A percentile compares a stretch with the other conserved stretches of the same genome.
These are phyloP conservation scores for Rhinoderma darwinii DNA, from an alignment of 2,113 vertebrate species.

Conservation along the genomic window DNA sequence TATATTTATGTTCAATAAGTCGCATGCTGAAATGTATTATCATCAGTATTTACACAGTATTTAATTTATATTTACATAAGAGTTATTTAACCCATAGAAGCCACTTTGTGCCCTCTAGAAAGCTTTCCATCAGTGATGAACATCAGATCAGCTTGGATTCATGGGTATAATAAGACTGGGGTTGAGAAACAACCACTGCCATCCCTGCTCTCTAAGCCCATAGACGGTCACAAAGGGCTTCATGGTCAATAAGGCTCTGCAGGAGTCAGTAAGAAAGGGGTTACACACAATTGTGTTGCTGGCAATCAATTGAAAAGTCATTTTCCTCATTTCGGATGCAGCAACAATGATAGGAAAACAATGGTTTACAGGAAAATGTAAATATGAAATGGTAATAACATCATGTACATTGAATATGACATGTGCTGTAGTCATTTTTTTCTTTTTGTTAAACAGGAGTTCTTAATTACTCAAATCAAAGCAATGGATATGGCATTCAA, in stretches of 20 bases:
- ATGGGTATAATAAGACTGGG: neutral
- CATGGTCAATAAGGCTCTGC: conserved; percentile 57
- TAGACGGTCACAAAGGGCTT: conserved; percentile 33
- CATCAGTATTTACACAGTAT: conserved; percentile 81
- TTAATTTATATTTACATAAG: conserved; percentile 72
- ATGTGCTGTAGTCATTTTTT: conserved; percentile 33
- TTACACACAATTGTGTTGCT: conserved; percentile 53
- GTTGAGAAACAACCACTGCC: neutral
- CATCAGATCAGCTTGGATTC: neutral
- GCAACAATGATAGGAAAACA: conserved; percentile 51
- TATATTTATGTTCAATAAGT: conserved; percentile 74
- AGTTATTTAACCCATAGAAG: conserved; percentile 67
- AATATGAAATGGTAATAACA: conserved; percentile 47
- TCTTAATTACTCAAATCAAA: conserved; percentile 54
- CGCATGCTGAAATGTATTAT: conserved; percentile 84
- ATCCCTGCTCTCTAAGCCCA: conserved; percentile 7
- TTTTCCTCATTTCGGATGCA: conserved; percentile 38
- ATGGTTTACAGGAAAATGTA: conserved; percentile 31
- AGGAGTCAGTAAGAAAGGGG: conserved; percentile 50
- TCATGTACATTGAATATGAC: conserved; percentile 51
- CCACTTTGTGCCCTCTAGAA: conserved; percentile 23
- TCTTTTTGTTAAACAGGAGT: conserved; percentile 51
- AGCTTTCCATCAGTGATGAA: neutral
- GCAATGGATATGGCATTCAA: neutral
- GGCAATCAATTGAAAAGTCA: conserved; percentile 45